Percentiles rank a stretch among this genome's conserved stretches.
phyloP scores from a whole-genome alignment of 2,888 invertebrate genomes.

The Drosophila parthenogenetica region DNA sequence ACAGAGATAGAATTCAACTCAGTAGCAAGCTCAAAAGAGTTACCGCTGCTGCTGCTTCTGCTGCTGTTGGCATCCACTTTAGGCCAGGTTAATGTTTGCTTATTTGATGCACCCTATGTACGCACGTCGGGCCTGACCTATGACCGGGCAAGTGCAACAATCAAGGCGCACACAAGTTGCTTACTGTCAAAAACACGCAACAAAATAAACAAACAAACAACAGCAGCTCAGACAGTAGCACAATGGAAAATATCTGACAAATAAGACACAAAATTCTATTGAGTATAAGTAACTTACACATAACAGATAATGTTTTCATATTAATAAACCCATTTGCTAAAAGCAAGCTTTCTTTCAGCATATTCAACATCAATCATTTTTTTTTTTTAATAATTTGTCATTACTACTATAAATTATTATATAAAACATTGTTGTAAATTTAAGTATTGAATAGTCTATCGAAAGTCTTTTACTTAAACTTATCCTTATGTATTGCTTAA shows the following conservation, averaged over 20 bases:
- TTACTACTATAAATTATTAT: too few relatives aligned
- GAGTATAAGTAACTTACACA: too few relatives aligned
- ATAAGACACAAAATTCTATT: background rate
- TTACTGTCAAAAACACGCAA: slow-evolving; percentile 78
- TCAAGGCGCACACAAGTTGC: slow-evolving; percentile 77
- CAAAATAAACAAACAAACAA: slow-evolving; percentile 58
- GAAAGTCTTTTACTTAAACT: too few relatives aligned
- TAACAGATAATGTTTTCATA: too few relatives aligned
- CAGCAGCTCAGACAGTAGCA: slow-evolving; percentile 13
- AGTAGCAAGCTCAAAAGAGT: slow-evolving; percentile 59
- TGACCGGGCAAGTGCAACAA: slow-evolving; percentile 75
- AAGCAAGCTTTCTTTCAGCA: too few relatives aligned
- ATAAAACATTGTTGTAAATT: too few relatives aligned
- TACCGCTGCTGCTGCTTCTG: slow-evolving; percentile 25
- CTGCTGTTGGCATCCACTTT: slow-evolving; percentile 33
- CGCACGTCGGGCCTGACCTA: slow-evolving; percentile 63
- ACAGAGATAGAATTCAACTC: slow-evolving; percentile 29
- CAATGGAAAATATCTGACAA: slow-evolving; percentile 29
- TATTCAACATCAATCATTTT: too few relatives aligned
- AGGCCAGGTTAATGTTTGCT: slow-evolving; percentile 70
- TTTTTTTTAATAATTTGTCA: too few relatives aligned
- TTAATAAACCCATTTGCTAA: too few relatives aligned
- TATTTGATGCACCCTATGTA: slow-evolving; percentile 60
- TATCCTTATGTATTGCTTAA: too few relatives aligned
- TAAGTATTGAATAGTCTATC: too few relatives aligned